Evolutionary conservation across 2,888 invertebrate genomes (phyloP).

Genomic region (Ecliptopera silaceata): DNA sequence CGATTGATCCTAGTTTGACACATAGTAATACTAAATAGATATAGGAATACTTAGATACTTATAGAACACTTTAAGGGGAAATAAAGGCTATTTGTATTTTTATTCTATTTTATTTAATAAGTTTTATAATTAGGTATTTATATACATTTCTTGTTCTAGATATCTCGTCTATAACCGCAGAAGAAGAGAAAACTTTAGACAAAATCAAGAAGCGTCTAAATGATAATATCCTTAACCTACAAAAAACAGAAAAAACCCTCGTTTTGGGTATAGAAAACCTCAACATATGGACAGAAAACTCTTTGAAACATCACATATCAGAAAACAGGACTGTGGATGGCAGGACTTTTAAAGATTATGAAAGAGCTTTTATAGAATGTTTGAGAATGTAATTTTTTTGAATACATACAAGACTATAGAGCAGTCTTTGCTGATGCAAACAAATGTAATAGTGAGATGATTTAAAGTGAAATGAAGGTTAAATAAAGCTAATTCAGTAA

Average conservation of each 20-base stretch:
- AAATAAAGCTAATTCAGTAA: no score
- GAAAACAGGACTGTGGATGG: conserved; percentile 54
- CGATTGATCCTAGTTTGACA: no score
- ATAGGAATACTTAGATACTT: no score
- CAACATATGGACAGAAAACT: conserved; percentile 57
- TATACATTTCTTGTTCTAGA: conserved; percentile 46
- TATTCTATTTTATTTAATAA: no score
- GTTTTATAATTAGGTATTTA: background rate
- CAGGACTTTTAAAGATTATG: conserved; percentile 58
- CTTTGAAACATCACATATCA: conserved; percentile 56
- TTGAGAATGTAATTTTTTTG: conserved; percentile 41
- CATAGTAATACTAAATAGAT: no score
- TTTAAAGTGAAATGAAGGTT: no score
- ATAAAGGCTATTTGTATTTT: no score
- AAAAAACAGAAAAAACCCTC: conserved; percentile 56
- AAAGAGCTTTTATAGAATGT: conserved; percentile 51
- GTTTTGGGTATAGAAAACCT: conserved; percentile 57
- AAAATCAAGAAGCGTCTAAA: conserved; percentile 64
- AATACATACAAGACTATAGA: no score
- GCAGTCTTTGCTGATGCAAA: no score
- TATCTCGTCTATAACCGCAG: conserved; percentile 46
- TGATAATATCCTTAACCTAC: conserved; percentile 54
- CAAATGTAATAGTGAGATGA: no score
- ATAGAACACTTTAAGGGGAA: no score
- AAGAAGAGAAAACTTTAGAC: conserved; percentile 56